Evolutionary conservation across 2,888 invertebrate species (phyloP).

Genomic region (Lasioglossum zephyrum): DNA sequence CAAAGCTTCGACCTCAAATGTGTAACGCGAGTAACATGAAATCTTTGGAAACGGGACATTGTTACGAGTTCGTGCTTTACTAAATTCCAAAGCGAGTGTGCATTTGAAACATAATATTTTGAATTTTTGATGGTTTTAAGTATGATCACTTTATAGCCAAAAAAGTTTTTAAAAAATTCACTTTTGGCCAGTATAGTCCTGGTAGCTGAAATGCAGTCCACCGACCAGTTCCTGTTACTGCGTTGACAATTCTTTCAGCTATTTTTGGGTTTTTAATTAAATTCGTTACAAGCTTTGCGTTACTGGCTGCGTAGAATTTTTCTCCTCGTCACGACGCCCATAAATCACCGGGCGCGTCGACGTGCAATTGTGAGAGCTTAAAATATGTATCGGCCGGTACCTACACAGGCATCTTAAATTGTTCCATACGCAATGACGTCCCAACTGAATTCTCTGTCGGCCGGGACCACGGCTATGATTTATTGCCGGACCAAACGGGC

Average conservation of each 20-base stretch:
- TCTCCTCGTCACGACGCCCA: slow-evolving; percentile 41
- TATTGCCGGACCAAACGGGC: slow-evolving; percentile 60
- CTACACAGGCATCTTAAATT: slow-evolving; percentile 60
- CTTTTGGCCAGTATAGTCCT: too few species aligned
- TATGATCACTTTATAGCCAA: too few species aligned
- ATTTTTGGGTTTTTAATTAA: slow-evolving; percentile 23
- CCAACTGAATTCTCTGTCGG: slow-evolving; percentile 60
- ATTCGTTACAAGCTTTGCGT: slow-evolving; percentile 36
- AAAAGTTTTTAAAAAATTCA: too few species aligned
- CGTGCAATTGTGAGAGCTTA: slow-evolving; percentile 49
- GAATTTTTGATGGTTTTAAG: too few species aligned
- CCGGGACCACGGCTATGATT: slow-evolving; percentile 58
- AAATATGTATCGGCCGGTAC: slow-evolving; percentile 44
- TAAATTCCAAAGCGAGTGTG: not conserved
- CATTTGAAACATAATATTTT: not conserved
- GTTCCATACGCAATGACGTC: slow-evolving; percentile 58
- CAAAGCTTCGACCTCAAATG: not conserved
- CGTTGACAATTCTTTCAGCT: not conserved
- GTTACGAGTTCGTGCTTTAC: not conserved
- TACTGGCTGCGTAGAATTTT: slow-evolving; percentile 26
- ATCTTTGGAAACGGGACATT: not conserved
- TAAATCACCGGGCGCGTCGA: slow-evolving; percentile 48
- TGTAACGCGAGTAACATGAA: not conserved
- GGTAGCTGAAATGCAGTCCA: not conserved
- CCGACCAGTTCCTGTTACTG: not conserved